A percentile compares a stretch with the other conserved stretches of the same genome.
phyloP scores from a whole-genome alignment of 2,888 invertebrate species.

The Diaphora mendica region DNA sequence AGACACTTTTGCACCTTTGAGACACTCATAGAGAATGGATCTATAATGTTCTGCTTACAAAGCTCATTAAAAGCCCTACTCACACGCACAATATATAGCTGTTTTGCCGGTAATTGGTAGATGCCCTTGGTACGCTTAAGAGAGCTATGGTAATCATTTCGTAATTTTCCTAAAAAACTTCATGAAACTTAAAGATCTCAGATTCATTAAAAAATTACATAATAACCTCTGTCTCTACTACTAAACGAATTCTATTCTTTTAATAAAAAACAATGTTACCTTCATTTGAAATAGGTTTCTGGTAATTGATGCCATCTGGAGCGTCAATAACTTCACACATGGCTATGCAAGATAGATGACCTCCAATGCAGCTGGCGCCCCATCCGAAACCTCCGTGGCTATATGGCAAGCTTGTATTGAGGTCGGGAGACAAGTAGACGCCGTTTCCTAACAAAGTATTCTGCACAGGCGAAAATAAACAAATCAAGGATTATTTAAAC shows the following conservation, averaged over 20 bases:
- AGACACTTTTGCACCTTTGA: too few species aligned
- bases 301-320: conserved; percentile 87
- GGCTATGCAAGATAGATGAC: conserved; percentile 91
- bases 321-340: conserved; percentile 93
- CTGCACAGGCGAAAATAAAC: conserved; percentile 64
- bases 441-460: conserved; percentile 90
- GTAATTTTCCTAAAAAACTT: too few species aligned
- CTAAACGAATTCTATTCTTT: background rate
- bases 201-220: background rate
- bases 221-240: too few species aligned
- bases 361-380: conserved; percentile 91
- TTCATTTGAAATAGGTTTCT: conserved; percentile 77
- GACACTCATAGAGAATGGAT: too few species aligned
- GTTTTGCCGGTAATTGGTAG: too few species aligned
- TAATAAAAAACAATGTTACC: conserved; percentile 48
- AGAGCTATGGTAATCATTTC: too few species aligned
- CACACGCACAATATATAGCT: too few species aligned
- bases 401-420: conserved; percentile 90
- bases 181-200: background rate
- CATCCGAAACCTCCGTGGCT: conserved; percentile 92
- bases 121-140: too few species aligned
- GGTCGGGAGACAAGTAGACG: conserved; percentile 91
- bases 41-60: too few species aligned
- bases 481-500: background rate
- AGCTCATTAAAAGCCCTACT: too few species aligned